A percentile compares a stretch with the other conserved stretches of the same genome.
These are phyloP conservation scores for Todus mexicanus DNA, from an alignment of 2,797 vertebrate genomes.

Conservation along the genomic window DNA sequence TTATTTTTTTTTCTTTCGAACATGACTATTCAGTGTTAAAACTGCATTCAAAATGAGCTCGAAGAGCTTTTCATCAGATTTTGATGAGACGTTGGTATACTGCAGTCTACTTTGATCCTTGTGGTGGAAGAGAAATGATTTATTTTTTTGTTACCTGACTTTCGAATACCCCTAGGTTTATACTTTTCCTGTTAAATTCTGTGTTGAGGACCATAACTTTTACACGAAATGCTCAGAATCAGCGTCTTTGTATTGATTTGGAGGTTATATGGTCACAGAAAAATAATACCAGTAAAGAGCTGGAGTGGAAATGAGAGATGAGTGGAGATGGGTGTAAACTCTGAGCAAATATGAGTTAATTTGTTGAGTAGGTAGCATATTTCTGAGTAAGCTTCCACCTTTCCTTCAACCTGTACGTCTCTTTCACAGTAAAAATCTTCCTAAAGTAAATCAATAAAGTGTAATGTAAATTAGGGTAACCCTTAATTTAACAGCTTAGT, in stretches of 20 bases:
- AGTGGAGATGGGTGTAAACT: rapidly evolving
- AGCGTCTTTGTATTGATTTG: neutral
- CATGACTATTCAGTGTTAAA: neutral
- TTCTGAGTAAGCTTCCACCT: neutral
- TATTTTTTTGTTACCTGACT: neutral
- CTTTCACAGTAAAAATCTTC: neutral
- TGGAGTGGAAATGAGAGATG: neutral
- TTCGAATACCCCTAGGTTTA: neutral
- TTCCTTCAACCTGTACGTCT: neutral
- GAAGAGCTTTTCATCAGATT: rapidly evolving
- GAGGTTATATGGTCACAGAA: neutral
- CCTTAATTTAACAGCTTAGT: neutral
- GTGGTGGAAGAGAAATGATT: rapidly evolving
- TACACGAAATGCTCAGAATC: rapidly evolving
- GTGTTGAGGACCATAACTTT: neutral
- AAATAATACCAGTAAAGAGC: neutral
- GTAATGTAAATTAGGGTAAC: neutral
- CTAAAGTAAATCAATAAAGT: neutral
- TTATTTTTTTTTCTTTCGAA: rapidly evolving
- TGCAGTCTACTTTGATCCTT: neutral
- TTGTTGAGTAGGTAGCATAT: neutral
- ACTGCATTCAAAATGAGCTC: rapidly evolving
- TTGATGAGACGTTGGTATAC: rapidly evolving
- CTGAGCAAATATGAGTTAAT: neutral
- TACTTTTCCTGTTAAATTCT: neutral